Evolutionary conservation across 2,797 vertebrate genomes (phyloP).

Genomic region (Notolepis coatsorum): DNA sequence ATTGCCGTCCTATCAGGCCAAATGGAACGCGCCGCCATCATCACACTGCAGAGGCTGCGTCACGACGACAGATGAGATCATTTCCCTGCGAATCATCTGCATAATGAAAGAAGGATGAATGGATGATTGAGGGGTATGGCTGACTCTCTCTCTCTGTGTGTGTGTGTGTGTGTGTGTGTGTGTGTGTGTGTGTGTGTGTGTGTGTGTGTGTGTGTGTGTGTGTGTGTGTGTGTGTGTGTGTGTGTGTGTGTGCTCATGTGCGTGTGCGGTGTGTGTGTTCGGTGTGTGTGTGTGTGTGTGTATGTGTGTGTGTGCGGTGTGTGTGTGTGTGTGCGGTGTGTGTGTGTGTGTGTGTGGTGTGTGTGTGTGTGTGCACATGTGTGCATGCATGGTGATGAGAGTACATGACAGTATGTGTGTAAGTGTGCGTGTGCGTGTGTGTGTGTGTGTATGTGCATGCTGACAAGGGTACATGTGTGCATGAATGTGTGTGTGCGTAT

Average conservation of each 20-base stretch:
- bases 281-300: not conserved
- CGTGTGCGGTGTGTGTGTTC: not conserved
- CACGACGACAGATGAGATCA: constrained; percentile 70
- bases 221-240: not conserved
- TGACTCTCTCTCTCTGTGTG: not conserved
- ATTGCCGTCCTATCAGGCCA: constrained; percentile 78
- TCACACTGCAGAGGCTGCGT: constrained; percentile 69
- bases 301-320: not conserved
- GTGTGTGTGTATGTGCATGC: not conserved
- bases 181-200: not conserved
- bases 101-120: constrained; percentile 51
- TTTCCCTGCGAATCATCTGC: constrained; percentile 72
- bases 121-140: constrained; percentile 16
- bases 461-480: constrained; percentile 2
- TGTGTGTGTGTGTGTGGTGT: not conserved
- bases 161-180: not conserved
- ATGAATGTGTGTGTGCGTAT: constrained; percentile 1
- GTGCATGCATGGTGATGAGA: not conserved
- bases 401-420: not conserved
- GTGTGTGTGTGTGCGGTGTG: not conserved
- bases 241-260: not conserved
- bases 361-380: not conserved
- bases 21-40: constrained; percentile 77
- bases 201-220: not conserved
- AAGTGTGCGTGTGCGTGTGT: not conserved